A percentile compares a stretch with the other conserved stretches of the same genome.
Evolutionary conservation across 1,140 invertebrate genomes (phyloP).

Genomic region (Pristionchus pacificus): DNA sequence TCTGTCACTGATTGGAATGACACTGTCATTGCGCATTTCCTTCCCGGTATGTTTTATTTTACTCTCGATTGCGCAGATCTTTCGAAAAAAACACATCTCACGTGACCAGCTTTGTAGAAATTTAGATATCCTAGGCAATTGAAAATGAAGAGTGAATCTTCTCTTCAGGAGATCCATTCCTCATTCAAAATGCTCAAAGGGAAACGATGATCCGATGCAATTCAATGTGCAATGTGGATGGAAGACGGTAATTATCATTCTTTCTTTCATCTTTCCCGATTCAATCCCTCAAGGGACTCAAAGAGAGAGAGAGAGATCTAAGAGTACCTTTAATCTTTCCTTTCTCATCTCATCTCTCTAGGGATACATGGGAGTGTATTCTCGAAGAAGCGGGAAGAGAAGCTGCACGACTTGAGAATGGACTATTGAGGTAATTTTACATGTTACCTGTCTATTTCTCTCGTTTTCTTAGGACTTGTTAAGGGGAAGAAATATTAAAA

Average conservation of each 20-base stretch:
- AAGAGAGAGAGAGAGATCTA: too few species aligned
- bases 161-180: slow-evolving; percentile 13
- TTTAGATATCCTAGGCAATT: too few species aligned
- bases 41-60: neutral
- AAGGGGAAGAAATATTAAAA: too few species aligned
- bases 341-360: neutral
- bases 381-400: slow-evolving; percentile 10
- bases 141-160: too few species aligned
- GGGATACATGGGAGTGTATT: slow-evolving; percentile 7
- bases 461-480: too few species aligned
- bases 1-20: neutral
- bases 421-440: neutral
- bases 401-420: slow-evolving; percentile 1
- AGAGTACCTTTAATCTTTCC: too few species aligned
- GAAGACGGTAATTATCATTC: neutral
- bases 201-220: slow-evolving; percentile 1
- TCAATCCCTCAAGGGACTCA: too few species aligned
- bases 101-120: too few species aligned
- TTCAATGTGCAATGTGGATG: neutral
- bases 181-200: slow-evolving; percentile 4
- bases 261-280: too few species aligned
- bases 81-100: too few species aligned
- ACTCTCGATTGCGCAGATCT: too few species aligned
- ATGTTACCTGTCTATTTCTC: too few species aligned
- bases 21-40: neutral